Evolutionary conservation across 1,140 invertebrate genomes (phyloP).

Genomic region (Zaprionus ornatus): DNA sequence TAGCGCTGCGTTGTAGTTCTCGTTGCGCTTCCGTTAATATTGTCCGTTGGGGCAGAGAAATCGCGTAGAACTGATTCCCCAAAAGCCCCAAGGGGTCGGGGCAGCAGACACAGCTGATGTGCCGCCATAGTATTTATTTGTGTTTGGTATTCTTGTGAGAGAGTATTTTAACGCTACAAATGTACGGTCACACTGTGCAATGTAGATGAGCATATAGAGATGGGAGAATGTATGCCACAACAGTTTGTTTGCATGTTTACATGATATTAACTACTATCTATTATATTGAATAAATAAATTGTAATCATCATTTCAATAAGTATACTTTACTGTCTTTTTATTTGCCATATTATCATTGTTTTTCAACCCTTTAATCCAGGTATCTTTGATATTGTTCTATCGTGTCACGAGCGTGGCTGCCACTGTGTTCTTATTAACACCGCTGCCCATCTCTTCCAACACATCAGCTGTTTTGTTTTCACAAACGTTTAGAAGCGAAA

Average conservation of each 20-base stretch:
- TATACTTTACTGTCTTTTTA: not conserved
- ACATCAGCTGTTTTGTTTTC: slow-evolving; percentile 31
- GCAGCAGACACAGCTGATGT: slow-evolving; percentile 37
- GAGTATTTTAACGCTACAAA: not conserved
- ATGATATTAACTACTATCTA: not conserved
- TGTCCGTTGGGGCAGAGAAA: slow-evolving; percentile 53
- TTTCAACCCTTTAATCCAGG: not conserved
- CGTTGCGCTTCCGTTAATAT: slow-evolving; percentile 4
- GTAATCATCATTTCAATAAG: not conserved
- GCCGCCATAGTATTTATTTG: slow-evolving; percentile 4
- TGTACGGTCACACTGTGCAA: not conserved
- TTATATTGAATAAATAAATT: not conserved
- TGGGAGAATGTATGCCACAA: not conserved
- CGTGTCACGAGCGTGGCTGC: slow-evolving; percentile 15
- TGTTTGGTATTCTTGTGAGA: not conserved
- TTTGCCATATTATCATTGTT: not conserved
- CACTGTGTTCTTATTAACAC: not conserved
- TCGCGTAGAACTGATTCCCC: slow-evolving; percentile 38
- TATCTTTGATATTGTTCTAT: not conserved
- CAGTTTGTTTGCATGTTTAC: not conserved
- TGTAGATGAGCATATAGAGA: not conserved
- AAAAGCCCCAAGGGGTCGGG: slow-evolving; percentile 20
- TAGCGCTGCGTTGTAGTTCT: slow-evolving; percentile 4
- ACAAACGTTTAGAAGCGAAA: slow-evolving; percentile 34
- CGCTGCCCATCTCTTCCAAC: slow-evolving; percentile 27